Evolutionary conservation across 2,113 vertebrate species (phyloP), one percentile per base, ranked within the genome.

Genomic region (Epinephelus cyanopodus): DNA sequence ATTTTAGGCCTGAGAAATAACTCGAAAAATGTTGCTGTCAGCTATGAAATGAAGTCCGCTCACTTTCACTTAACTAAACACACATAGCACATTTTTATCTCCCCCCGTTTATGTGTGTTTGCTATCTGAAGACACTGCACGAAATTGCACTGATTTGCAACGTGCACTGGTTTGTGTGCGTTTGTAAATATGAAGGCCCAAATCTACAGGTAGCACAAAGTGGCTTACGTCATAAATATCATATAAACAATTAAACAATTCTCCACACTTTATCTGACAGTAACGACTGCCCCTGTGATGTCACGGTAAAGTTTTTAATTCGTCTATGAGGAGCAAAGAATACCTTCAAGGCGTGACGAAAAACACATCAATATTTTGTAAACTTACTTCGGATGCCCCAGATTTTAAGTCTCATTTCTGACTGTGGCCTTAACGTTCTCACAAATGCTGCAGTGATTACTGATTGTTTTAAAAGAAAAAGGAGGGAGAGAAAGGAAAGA

Each of bases 1-100:
- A 68, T 66, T 87, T 74, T 39, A 78, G 82, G 83, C 89, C 85
- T 74, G 7, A 58, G 29, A 85, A 79, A 68, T n/a, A 70, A 71
- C 66, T 61, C 37, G 62, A 37, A 63, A 71, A 79, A 72, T 64
- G 21, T 66, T 47, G 62, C 84, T 85, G 62, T 52, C 7, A 64
- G 72, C 63, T 62, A 62, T 77, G 73, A 85, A 90, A 64, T 65
- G 3, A 85, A 53, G 65, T 61, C 25, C 70, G 66, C 54, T 83
- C 60, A 47, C 45, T 58, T 69, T 62, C 74, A 66, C 79, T 60
- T 45, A 79, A 42, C 60, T 18, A 79, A 77, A 84, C 33, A 66
- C 60, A 62, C 60, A 7, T 4, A 8, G 52, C 33, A 47, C 5
- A 14, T 68, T 80, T 85, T 68, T 54, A 83, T 60, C 65, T 60